Evolutionary conservation across 2,888 invertebrate species (phyloP).

Genomic region (Exocentrus adspersus): DNA sequence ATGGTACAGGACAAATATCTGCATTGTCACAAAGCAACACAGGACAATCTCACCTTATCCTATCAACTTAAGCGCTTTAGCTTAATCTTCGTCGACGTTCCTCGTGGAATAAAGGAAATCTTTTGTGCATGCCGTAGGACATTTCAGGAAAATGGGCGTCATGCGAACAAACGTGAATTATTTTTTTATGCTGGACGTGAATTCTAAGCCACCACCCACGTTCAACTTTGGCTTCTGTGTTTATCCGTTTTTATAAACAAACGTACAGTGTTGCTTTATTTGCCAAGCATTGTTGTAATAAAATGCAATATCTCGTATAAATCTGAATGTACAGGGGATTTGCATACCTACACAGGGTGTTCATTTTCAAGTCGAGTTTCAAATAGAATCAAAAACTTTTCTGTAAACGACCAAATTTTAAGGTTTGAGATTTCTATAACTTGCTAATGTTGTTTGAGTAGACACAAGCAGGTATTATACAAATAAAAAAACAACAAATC

Average conservation of each 20-base stretch:
- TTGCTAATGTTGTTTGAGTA: too few species aligned
- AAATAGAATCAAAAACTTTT: too few species aligned
- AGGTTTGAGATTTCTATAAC: too few species aligned
- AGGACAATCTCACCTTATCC: not conserved
- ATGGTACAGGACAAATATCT: too few species aligned
- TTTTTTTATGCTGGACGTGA: not conserved
- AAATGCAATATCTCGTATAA: not conserved
- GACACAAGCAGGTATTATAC: too few species aligned
- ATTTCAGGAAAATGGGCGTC: not conserved
- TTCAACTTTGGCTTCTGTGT: not conserved
- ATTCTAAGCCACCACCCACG: not conserved
- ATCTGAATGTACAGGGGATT: too few species aligned
- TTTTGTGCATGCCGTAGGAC: too few species aligned
- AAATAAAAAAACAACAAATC: too few species aligned
- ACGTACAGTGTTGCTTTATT: too few species aligned
- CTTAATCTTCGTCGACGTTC: not conserved
- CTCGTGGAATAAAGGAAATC: not conserved
- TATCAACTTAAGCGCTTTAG: not conserved
- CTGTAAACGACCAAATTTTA: too few species aligned
- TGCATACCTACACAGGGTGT: too few species aligned
- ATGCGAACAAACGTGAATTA: not conserved
- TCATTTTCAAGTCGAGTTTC: too few species aligned
- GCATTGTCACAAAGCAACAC: not conserved
- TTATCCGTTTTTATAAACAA: not conserved
- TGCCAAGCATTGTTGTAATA: not conserved